A percentile compares a stretch with the other conserved stretches of the same genome.
These are phyloP conservation scores for Drosophila murphyi DNA, from an alignment of 1,140 invertebrate species.

Conservation along the genomic window DNA sequence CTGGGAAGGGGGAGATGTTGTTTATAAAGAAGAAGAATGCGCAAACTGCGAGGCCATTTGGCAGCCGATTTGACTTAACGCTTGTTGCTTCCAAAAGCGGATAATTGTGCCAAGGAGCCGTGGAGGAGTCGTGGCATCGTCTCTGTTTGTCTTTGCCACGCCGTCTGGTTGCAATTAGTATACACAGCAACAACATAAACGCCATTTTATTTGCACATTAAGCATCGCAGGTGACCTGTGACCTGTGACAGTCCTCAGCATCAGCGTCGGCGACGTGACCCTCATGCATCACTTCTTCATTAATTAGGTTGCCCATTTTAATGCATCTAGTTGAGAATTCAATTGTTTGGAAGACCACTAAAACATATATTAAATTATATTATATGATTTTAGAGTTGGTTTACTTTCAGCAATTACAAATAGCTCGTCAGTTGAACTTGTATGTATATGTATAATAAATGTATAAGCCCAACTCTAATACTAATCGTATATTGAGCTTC, in stretches of 20 bases:
- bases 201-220: slow-evolving; percentile 77
- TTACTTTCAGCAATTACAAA: too few species aligned
- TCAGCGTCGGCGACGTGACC: slow-evolving; percentile 57
- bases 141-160: slow-evolving; percentile 29
- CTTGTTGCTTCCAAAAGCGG: slow-evolving; percentile 56
- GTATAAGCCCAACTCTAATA: too few species aligned
- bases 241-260: slow-evolving; percentile 11
- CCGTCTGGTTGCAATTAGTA: slow-evolving; percentile 72
- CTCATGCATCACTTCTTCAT: slow-evolving; percentile 63
- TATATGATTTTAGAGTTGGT: too few species aligned
- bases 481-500: too few species aligned
- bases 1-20: too few species aligned
- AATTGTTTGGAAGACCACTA: background rate
- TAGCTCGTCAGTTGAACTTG: too few species aligned
- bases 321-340: slow-evolving; percentile 31
- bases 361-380: background rate
- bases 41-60: slow-evolving; percentile 30
- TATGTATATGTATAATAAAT: too few species aligned
- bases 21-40: background rate
- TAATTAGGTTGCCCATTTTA: slow-evolving; percentile 74
- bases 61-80: slow-evolving; percentile 72
- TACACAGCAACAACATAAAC: slow-evolving; percentile 66
- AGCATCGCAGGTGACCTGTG: slow-evolving; percentile 57
- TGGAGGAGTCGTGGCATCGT: slow-evolving; percentile 1
- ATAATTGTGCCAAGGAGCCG: slow-evolving; percentile 41